Percentiles rank a stretch among this genome's conserved stretches.
Evolutionary conservation across 1,140 invertebrate genomes (phyloP).

Genomic region (Diabrotica virgifera): DNA sequence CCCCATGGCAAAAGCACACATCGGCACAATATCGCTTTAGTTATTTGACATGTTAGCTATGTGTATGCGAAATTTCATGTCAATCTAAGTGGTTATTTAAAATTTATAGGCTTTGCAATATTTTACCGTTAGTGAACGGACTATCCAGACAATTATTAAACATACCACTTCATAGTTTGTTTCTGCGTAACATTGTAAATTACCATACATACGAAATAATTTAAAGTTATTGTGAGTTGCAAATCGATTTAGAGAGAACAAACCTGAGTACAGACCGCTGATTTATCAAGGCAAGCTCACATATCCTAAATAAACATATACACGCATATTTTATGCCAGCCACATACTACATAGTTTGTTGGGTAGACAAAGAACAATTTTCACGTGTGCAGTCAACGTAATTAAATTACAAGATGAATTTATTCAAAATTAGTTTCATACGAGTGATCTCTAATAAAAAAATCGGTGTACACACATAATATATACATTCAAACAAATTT

Average conservation of each 20-base stretch:
- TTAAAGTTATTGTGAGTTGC: neutral
- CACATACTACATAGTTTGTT: neutral
- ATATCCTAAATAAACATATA: neutral
- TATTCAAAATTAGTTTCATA: constrained; percentile 1
- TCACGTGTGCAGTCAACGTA: too few relatives aligned
- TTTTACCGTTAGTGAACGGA: too few relatives aligned
- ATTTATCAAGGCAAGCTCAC: neutral
- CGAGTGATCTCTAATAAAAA: neutral
- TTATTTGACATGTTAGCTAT: too few relatives aligned
- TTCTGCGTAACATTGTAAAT: too few relatives aligned
- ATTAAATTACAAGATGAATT: neutral
- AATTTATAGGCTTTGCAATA: too few relatives aligned
- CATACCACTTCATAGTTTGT: too few relatives aligned
- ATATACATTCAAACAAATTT: neutral
- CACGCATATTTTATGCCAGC: neutral
- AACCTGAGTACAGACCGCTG: neutral
- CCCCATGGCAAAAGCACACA: too few relatives aligned
- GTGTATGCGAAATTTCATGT: too few relatives aligned
- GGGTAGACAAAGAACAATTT: neutral
- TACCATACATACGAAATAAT: too few relatives aligned
- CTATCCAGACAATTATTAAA: too few relatives aligned
- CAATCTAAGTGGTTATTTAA: too few relatives aligned
- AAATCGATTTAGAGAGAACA: neutral
- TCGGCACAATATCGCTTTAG: too few relatives aligned
- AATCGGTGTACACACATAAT: neutral